phyloP scores from a whole-genome alignment of 2,113 vertebrate genomes.

The Lagopus muta region DNA sequence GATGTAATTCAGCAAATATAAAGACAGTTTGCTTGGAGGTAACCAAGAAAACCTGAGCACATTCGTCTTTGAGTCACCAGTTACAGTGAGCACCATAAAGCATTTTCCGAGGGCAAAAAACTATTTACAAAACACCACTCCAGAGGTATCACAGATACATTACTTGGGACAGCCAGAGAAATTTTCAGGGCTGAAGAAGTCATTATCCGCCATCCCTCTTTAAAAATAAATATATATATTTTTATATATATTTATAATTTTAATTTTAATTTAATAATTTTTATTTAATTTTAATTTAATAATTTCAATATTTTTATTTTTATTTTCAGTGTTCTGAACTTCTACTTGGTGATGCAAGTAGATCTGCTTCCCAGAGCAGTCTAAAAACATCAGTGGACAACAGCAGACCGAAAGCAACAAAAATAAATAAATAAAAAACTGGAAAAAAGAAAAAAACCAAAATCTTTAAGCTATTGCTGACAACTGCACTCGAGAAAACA shows the following conservation, averaged over 20 bases:
- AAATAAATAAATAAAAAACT: neutral
- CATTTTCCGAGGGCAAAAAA: neutral
- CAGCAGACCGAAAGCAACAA: neutral
- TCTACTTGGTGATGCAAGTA: neutral
- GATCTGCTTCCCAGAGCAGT: neutral
- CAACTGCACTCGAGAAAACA: neutral
- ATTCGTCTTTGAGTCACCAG: neutral
- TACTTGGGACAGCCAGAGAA: neutral
- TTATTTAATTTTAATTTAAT: too few species aligned
- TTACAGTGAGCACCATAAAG: neutral
- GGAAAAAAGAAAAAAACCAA: neutral
- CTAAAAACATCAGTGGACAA: neutral
- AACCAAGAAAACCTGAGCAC: slow-evolving; percentile 11
- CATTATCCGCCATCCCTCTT: neutral
- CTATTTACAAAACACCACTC: neutral
- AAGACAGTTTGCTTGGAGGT: slow-evolving; percentile 10
- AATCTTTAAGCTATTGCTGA: accelerated
- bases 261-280: too few species aligned
- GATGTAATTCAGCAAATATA: neutral
- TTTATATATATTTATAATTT: too few species aligned
- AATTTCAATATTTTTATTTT: too few species aligned
- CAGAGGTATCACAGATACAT: neutral
- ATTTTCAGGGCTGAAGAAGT: neutral
- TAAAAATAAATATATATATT: neutral
- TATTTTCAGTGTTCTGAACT: neutral